phyloP scores from a whole-genome alignment of 1,140 invertebrate genomes.

The Xylocopa sonorina region DNA sequence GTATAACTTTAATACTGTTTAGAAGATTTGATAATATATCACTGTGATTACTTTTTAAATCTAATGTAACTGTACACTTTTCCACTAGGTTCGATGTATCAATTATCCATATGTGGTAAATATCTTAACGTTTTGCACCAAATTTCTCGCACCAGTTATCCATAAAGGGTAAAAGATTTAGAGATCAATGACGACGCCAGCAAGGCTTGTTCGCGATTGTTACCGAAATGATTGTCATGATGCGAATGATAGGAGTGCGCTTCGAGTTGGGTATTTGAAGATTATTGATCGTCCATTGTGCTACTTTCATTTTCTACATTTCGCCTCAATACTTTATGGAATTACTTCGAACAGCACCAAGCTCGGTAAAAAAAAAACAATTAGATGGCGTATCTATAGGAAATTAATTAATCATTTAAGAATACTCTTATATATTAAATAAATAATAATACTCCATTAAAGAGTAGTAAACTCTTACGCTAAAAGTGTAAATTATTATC shows the following conservation, averaged over 20 bases:
- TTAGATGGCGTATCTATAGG: background rate
- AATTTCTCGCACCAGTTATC: background rate
- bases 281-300: slow-evolving; percentile 23
- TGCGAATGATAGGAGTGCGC: background rate
- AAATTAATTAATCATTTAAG: background rate
- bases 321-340: background rate
- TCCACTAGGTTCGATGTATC: no score
- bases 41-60: background rate
- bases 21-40: background rate
- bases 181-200: background rate
- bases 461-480: no score
- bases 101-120: background rate
- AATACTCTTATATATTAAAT: background rate
- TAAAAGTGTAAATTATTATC: no score
- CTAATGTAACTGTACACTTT: no score
- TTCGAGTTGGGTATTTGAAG: background rate
- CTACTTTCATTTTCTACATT: slow-evolving; percentile 17
- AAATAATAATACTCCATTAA: no score
- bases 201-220: background rate
- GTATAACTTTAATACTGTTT: background rate
- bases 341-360: no score
- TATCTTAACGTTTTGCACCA: background rate
- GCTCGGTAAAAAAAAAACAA: no score
- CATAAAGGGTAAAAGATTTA: background rate
- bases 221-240: slow-evolving; percentile 24